phyloP scores from a whole-genome alignment of 2,113 vertebrate genomes.

The Pungitius pungitius region DNA sequence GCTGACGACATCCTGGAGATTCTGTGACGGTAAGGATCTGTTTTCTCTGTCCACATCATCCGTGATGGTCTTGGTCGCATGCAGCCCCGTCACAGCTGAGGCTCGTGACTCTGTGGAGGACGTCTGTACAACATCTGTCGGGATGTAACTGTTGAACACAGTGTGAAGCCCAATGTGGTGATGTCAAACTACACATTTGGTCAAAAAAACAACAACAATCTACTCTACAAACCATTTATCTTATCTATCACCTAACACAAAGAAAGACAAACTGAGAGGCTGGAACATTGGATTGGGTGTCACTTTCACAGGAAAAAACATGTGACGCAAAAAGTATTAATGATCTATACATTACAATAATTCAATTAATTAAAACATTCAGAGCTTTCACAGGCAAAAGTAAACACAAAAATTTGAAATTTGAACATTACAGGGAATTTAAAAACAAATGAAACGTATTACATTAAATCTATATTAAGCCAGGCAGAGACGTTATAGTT shows the following conservation, averaged over 20 bases:
- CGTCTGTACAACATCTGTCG: conserved; percentile 20
- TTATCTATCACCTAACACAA: background rate
- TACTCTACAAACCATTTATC: background rate
- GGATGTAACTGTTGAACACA: conserved; percentile 45
- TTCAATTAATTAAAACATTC: background rate
- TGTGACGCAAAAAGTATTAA: background rate
- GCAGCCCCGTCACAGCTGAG: conserved; percentile 57
- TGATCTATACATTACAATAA: background rate
- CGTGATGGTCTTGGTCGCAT: conserved; percentile 62
- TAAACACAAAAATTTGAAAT: background rate
- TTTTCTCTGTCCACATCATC: conserved; percentile 57
- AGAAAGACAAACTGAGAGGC: background rate
- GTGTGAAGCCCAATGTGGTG: background rate
- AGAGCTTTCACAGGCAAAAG: background rate
- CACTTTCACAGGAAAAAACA: background rate
- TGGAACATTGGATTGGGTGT: background rate
- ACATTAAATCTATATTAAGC: background rate
- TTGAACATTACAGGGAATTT: background rate
- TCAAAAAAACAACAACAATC: background rate
- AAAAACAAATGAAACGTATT: background rate
- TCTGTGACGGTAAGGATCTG: conserved; percentile 36
- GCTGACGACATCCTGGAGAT: conserved; percentile 46
- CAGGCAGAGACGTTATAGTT: background rate
- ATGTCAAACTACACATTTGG: background rate
- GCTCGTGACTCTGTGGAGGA: conserved; percentile 7